Evolutionary conservation across 2,888 invertebrate genomes (phyloP).

Genomic region (Ormyrus rosae): DNA sequence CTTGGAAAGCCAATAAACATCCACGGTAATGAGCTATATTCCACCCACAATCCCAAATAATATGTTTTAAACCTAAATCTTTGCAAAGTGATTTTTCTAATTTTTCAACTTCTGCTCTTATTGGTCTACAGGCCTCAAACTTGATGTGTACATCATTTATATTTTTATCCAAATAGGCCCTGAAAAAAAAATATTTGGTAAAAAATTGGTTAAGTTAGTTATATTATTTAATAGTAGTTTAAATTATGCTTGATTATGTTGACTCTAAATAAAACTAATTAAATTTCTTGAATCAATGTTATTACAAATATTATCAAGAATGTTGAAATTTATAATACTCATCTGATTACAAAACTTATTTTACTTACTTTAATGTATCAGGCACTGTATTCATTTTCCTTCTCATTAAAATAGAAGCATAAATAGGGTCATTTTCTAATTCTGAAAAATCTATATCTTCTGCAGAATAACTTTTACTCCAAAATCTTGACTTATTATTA

Average conservation of each 20-base stretch:
- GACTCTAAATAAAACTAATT: background rate
- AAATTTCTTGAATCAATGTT: background rate
- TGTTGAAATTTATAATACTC: background rate
- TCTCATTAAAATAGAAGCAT: slow-evolving; percentile 77
- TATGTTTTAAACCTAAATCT: slow-evolving; percentile 78
- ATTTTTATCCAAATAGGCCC: slow-evolving; percentile 86
- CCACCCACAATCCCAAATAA: slow-evolving; percentile 91
- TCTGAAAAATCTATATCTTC: slow-evolving; percentile 70
- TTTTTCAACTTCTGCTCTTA: slow-evolving; percentile 85
- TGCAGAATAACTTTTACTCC: slow-evolving; percentile 62
- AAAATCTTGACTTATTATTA: slow-evolving; percentile 63
- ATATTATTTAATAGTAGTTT: no score
- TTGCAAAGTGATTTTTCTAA: slow-evolving; percentile 80
- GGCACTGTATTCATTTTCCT: slow-evolving; percentile 75
- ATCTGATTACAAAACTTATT: background rate
- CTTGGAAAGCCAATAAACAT: slow-evolving; percentile 89
- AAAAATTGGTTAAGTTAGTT: no score
- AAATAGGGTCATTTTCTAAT: slow-evolving; percentile 78
- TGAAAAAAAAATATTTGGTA: slow-evolving; percentile 69
- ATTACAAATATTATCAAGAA: background rate
- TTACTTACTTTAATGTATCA: slow-evolving; percentile 71
- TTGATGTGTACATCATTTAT: slow-evolving; percentile 82
- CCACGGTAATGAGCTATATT: slow-evolving; percentile 92
- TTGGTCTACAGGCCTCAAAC: slow-evolving; percentile 81
- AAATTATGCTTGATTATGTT: no score